Conservation (phyloP, 2,113 vertebrate genomes). For the Dicerorhinus sumatrensis region DNA sequence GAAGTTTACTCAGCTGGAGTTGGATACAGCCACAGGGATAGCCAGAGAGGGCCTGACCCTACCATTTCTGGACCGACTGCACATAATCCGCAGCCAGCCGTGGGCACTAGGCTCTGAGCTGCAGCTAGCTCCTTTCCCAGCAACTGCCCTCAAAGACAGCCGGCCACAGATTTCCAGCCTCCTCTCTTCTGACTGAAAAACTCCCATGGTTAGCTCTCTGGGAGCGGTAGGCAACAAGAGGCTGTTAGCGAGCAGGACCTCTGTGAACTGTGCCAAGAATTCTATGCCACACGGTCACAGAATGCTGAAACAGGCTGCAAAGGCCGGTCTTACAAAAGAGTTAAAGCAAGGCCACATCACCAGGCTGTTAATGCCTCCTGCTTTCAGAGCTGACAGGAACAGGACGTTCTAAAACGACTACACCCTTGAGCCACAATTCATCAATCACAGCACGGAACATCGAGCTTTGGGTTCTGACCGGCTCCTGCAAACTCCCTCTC, state of each 20-base stretch:
- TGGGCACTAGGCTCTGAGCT: neutral
- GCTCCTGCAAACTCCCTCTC: neutral
- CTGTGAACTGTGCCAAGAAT: neutral
- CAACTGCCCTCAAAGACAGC: neutral
- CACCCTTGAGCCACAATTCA: conserved; percentile 4
- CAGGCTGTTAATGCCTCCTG: conserved; percentile 38
- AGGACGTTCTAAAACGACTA: conserved; percentile 52
- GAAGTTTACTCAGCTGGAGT: neutral
- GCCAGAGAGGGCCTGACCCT: neutral
- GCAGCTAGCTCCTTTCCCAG: neutral
- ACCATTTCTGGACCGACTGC: neutral
- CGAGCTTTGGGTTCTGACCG: neutral
- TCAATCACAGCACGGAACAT: neutral
- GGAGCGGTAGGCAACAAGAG: neutral
- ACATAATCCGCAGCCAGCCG: neutral
- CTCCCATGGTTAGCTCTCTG: neutral
- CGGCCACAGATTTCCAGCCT: neutral
- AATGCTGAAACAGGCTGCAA: neutral
- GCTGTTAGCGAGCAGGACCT: neutral
- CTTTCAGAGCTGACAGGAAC: conserved; percentile 59
- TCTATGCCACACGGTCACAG: neutral
- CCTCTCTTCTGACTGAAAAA: neutral
- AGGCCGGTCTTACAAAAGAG: conserved; percentile 26
- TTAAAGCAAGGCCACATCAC: conserved; percentile 55
- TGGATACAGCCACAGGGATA: fast-evolving